phyloP scores from a whole-genome alignment of 2,888 invertebrate species.

The Pseudeuparius sepicola region DNA sequence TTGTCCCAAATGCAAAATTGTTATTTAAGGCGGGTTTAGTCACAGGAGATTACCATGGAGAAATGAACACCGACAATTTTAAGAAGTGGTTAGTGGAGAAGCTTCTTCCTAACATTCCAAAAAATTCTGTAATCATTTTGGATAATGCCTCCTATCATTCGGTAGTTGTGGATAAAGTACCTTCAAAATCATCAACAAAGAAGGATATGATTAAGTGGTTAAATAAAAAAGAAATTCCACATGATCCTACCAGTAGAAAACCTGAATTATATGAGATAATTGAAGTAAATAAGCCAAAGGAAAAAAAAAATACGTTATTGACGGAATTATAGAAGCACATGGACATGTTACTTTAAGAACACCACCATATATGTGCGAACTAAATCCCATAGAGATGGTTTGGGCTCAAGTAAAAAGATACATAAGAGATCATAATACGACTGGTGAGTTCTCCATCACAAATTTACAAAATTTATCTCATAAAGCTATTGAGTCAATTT shows the following conservation, averaged over 20 bases:
- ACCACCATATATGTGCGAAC: slow-evolving; percentile 12
- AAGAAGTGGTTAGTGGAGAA: slow-evolving; percentile 15
- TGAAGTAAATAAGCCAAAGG: slow-evolving; percentile 8
- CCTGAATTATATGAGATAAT: slow-evolving; percentile 5
- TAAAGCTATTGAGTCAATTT: slow-evolving; percentile 3
- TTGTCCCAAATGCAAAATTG: slow-evolving; percentile 11
- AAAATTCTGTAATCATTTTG: slow-evolving; percentile 12
- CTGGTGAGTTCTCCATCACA: slow-evolving; percentile 5
- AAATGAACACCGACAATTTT: slow-evolving; percentile 15
- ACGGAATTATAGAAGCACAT: slow-evolving; percentile 5
- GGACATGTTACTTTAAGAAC: slow-evolving; percentile 7
- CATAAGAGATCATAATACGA: slow-evolving; percentile 8
- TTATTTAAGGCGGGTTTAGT: slow-evolving; percentile 5
- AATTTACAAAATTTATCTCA: slow-evolving; percentile 1
- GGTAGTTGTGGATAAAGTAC: slow-evolving; percentile 7
- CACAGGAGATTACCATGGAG: slow-evolving; percentile 11
- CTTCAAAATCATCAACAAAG: slow-evolving; percentile 13
- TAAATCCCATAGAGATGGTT: slow-evolving; percentile 10
- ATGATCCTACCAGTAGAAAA: slow-evolving; percentile 6
- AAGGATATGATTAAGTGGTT: slow-evolving; percentile 7
- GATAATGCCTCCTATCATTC: slow-evolving; percentile 15
- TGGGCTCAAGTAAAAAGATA: slow-evolving; percentile 7
- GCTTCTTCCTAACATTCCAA: slow-evolving; percentile 9
- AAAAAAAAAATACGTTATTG: slow-evolving; percentile 9
- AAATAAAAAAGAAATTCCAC: neutral